Conservation (phyloP, 2,113 vertebrate species). For the Chloebia gouldiae region DNA sequence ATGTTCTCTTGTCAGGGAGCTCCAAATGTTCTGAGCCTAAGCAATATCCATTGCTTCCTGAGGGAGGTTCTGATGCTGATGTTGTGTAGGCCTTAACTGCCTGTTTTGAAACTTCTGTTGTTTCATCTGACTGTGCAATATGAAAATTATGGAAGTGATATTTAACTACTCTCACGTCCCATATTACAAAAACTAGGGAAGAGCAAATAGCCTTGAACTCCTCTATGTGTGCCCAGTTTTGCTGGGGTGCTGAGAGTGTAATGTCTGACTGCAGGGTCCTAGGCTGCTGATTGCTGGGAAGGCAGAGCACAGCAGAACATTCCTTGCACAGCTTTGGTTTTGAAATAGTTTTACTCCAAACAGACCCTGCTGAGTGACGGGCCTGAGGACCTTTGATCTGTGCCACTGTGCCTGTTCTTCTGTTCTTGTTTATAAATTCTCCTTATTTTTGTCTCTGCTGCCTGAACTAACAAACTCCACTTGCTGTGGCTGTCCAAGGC, state of each 20-base stretch:
- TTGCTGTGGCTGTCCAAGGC: neutral
- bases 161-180: neutral
- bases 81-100: neutral
- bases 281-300: neutral
- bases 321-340: neutral
- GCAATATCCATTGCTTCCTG: neutral
- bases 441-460: neutral
- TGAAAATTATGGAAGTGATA: neutral
- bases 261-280: neutral
- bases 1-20: neutral
- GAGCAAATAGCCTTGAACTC: neutral
- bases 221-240: neutral
- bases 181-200: neutral
- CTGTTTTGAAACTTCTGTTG: neutral
- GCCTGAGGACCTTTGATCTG: neutral
- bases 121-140: neutral
- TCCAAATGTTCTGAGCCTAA: neutral
- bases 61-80: neutral
- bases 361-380: neutral
- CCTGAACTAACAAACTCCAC: constrained; percentile 22
- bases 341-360: neutral
- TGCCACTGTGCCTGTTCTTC: neutral
- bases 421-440: neutral
- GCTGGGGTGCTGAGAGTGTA: neutral
- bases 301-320: neutral